A percentile compares a stretch with the other conserved stretches of the same genome.
Conservation (phyloP, 1,140 invertebrate species). For the Cydia fagiglandana region DNA sequence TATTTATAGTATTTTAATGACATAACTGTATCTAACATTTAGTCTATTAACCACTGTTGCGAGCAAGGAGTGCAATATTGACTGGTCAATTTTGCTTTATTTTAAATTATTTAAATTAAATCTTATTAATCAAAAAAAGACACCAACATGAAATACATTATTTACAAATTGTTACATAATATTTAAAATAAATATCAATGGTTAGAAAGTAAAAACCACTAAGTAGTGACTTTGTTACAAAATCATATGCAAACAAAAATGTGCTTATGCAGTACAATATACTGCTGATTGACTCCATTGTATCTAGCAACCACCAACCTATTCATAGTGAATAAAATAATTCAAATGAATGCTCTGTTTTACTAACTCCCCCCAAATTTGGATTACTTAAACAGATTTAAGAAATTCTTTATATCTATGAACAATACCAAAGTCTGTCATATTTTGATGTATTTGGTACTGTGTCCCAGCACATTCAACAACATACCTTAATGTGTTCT, state of each 20-base stretch:
- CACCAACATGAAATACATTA: slow-evolving; percentile 15
- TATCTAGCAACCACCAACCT: slow-evolving; percentile 34
- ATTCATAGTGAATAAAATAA: slow-evolving; percentile 36
- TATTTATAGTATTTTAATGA: background rate
- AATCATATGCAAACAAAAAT: slow-evolving; percentile 10
- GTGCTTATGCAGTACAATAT: slow-evolving; percentile 36
- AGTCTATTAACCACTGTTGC: background rate
- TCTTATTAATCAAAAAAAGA: background rate
- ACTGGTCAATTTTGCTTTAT: background rate
- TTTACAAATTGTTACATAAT: slow-evolving; percentile 23
- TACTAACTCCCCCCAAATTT: background rate
- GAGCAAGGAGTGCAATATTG: background rate
- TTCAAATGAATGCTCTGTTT: slow-evolving; percentile 16
- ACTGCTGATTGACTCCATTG: slow-evolving; percentile 22
- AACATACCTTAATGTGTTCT: slow-evolving; percentile 81
- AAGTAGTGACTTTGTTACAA: slow-evolving; percentile 22
- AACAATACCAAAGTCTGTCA: slow-evolving; percentile 68
- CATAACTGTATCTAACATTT: background rate
- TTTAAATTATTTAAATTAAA: no score
- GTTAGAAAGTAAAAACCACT: background rate
- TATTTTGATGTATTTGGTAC: slow-evolving; percentile 75
- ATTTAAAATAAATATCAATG: slow-evolving; percentile 9
- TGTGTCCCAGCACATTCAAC: slow-evolving; percentile 84
- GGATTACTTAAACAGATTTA: background rate
- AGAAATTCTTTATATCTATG: slow-evolving; percentile 51